phyloP scores from a whole-genome alignment of 1,140 invertebrate genomes.

The Monomorium pharaonis region DNA sequence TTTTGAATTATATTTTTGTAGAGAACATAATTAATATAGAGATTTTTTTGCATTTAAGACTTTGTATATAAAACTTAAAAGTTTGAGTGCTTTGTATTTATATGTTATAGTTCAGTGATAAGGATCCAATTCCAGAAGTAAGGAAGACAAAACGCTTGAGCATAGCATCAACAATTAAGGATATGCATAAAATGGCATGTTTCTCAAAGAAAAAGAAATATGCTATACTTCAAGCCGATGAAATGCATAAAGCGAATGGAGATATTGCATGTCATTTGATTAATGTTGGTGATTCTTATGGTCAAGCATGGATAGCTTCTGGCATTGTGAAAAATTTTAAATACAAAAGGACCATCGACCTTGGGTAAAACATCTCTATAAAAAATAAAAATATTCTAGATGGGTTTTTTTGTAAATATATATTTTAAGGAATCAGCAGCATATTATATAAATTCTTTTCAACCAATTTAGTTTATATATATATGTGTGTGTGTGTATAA shows the following conservation, averaged over 20 bases:
- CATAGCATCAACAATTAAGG: background rate
- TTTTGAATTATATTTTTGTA: no score
- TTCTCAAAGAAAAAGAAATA: background rate
- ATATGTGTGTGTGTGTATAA: no score
- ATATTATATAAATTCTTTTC: no score
- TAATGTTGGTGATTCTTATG: background rate
- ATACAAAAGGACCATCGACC: background rate
- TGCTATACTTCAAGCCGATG: background rate
- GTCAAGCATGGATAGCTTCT: background rate
- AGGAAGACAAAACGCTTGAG: background rate
- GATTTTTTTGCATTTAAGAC: slow-evolving; percentile 6
- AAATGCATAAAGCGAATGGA: background rate
- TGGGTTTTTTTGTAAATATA: no score
- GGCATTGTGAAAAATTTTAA: background rate
- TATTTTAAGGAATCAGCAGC: no score
- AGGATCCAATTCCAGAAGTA: background rate
- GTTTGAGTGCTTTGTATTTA: background rate
- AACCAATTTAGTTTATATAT: no score
- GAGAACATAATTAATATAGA: no score
- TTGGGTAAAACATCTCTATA: background rate
- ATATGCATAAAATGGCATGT: background rate
- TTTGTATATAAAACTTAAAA: background rate
- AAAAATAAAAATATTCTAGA: background rate
- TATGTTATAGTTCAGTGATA: background rate
- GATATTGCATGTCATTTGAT: background rate